Conservation (phyloP, 1,140 invertebrate species). For the Caenorhabditis tropicalis region DNA sequence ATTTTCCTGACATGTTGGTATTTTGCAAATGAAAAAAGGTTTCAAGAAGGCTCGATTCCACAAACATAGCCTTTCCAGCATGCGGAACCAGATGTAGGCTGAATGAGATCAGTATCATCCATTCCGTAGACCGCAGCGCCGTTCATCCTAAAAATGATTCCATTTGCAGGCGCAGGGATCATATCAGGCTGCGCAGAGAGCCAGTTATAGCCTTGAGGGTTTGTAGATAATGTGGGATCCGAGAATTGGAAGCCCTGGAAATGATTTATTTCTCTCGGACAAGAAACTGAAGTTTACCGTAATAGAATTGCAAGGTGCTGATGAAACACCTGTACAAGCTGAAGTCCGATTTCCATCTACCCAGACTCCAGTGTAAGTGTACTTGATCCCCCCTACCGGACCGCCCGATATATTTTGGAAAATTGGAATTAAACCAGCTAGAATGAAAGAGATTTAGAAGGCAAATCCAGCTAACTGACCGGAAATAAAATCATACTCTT, state of each 20-base stretch:
- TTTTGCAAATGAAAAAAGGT: neutral
- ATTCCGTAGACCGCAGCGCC: neutral
- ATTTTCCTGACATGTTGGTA: too few relatives aligned
- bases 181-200: neutral
- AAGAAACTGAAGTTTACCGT: neutral
- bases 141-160: neutral
- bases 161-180: neutral
- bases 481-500: neutral
- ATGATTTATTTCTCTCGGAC: neutral
- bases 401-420: neutral
- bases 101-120: neutral
- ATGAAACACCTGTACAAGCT: neutral
- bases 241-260: neutral
- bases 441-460: neutral
- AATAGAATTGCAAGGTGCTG: neutral
- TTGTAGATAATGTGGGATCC: neutral
- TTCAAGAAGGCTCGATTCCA: neutral
- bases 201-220: neutral
- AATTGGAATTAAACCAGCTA: neutral
- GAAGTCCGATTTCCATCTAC: neutral
- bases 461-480: neutral
- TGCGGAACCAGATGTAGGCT: neutral
- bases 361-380: neutral
- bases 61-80: neutral
- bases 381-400: neutral